These are phyloP conservation scores for Anhinga anhinga DNA, from an alignment of 2,113 vertebrate genomes.

Conservation along the genomic window DNA sequence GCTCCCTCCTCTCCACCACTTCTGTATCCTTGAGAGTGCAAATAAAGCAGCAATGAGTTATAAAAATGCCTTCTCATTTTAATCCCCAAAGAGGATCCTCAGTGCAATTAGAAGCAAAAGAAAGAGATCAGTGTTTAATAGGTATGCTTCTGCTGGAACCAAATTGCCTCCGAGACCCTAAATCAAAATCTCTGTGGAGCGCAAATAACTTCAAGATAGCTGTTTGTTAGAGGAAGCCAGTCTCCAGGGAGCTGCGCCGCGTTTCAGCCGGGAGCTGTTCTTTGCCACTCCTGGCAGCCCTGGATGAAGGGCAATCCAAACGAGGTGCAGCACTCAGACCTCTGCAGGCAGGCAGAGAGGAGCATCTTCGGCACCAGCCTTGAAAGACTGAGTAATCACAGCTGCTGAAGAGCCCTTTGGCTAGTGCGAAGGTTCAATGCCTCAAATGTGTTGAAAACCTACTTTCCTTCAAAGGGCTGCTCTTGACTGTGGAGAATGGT, in stretches of 20 bases:
- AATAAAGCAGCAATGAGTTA: rapidly evolving
- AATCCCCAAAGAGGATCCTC: neutral
- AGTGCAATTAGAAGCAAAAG: neutral
- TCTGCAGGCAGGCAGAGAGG: neutral
- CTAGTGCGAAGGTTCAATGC: neutral
- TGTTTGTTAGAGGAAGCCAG: neutral
- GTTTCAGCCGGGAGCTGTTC: neutral
- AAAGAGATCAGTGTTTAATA: neutral
- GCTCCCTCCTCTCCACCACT: neutral
- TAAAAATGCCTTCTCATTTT: neutral
- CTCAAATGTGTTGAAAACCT: neutral
- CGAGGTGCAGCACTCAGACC: neutral
- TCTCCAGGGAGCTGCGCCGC: rapidly evolving
- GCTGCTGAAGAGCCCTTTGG: neutral
- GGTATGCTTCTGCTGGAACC: neutral
- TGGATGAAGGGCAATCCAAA: neutral
- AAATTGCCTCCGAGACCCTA: rapidly evolving
- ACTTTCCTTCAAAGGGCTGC: neutral
- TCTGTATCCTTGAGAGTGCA: neutral
- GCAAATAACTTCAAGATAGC: neutral
- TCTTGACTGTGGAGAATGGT: neutral
- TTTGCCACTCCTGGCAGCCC: neutral
- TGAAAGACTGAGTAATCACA: neutral
- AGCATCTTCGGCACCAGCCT: neutral
- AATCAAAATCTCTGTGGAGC: neutral